Conservation (phyloP, 2,797 vertebrate genomes). For the Nasua narica region DNA sequence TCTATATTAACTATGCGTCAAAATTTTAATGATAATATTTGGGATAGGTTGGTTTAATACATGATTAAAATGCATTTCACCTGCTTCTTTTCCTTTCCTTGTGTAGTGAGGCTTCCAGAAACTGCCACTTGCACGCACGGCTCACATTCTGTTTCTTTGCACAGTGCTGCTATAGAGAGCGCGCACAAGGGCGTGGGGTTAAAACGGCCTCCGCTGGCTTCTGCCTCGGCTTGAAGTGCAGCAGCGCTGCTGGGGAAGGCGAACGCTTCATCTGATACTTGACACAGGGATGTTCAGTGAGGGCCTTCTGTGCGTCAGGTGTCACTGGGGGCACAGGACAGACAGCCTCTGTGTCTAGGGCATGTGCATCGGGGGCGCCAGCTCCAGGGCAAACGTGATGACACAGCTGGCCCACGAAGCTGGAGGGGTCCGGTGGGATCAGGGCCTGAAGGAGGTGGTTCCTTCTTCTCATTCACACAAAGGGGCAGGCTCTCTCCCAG, state of each 20-base stretch:
- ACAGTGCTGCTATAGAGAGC: not conserved
- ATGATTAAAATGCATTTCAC: not conserved
- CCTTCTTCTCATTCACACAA: not conserved
- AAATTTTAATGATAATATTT: not conserved
- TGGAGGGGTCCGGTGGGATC: not conserved
- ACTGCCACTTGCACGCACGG: no score
- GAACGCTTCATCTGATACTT: rapidly evolving
- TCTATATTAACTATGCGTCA: not conserved
- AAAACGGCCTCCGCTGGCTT: not conserved
- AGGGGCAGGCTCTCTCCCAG: not conserved
- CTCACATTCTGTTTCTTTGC: not conserved
- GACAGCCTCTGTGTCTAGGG: not conserved
- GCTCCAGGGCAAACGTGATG: not conserved
- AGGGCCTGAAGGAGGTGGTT: not conserved
- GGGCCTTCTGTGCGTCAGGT: not conserved
- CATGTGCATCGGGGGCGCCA: rapidly evolving
- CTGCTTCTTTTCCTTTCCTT: not conserved
- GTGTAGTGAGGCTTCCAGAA: not conserved
- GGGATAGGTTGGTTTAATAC: not conserved
- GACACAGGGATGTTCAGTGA: not conserved
- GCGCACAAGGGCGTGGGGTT: rapidly evolving
- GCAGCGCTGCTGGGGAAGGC: rapidly evolving
- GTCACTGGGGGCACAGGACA: not conserved
- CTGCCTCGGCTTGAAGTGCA: rapidly evolving
- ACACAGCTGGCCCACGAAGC: not conserved